Evolutionary conservation across 2,888 invertebrate species (phyloP).

Genomic region (Apamea sordens): DNA sequence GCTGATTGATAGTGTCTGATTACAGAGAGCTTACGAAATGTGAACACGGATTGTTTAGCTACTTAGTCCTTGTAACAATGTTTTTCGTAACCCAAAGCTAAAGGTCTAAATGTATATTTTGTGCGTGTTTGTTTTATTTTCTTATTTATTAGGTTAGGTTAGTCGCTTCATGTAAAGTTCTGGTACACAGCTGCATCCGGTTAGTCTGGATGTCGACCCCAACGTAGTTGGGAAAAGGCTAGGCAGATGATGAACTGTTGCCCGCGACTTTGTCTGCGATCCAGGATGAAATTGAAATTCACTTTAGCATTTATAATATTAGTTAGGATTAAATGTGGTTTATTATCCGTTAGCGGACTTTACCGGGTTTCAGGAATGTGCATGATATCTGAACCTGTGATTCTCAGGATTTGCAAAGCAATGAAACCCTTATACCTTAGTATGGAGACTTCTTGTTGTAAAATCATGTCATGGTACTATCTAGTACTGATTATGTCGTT

Average conservation of each 20-base stretch:
- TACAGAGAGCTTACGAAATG: constrained; percentile 47
- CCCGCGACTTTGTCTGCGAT: background rate
- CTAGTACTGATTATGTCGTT: too few relatives aligned
- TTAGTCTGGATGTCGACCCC: too few relatives aligned
- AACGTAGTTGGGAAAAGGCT: too few relatives aligned
- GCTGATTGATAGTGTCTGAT: constrained; percentile 58
- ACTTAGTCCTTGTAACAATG: background rate
- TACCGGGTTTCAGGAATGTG: background rate
- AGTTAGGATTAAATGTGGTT: background rate
- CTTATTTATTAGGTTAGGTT: too few relatives aligned
- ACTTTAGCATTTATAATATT: too few relatives aligned
- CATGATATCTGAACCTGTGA: too few relatives aligned
- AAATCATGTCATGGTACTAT: background rate
- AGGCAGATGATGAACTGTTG: background rate
- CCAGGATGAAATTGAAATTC: too few relatives aligned
- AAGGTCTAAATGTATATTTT: background rate
- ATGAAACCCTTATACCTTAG: background rate
- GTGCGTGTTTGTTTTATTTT: background rate
- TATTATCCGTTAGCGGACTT: background rate
- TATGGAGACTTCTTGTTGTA: background rate
- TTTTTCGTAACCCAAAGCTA: background rate
- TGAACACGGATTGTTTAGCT: constrained; percentile 46
- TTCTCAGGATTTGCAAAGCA: background rate
- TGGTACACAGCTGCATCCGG: too few relatives aligned
- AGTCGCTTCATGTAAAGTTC: too few relatives aligned